Conservation (phyloP, 35 echinoderm and acorn worm genomes). For the Antedon bifida region DNA sequence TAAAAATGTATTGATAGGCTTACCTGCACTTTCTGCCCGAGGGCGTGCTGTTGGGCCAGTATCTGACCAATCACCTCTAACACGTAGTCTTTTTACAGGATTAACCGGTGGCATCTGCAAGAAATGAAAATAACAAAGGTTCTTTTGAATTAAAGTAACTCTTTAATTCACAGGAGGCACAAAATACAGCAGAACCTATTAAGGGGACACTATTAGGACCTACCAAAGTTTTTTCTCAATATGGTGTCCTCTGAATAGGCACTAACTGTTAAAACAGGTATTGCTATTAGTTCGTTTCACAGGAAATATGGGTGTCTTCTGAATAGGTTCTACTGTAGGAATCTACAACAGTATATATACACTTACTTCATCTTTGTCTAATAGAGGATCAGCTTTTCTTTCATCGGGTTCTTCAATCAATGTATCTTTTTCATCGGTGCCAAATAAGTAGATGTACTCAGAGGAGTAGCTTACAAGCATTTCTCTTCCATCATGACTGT, state of each 20-base stretch:
- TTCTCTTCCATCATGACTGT: conserved; percentile 55
- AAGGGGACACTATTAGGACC: too few species aligned
- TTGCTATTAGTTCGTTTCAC: too few species aligned
- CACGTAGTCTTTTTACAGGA: conserved; percentile 81
- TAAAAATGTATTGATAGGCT: background rate
- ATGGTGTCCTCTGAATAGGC: too few species aligned
- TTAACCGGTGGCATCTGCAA: conserved; percentile 39
- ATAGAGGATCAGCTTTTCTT: conserved; percentile 4
- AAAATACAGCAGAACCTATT: too few species aligned
- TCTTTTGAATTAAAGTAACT: too few species aligned
- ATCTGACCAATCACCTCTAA: conserved; percentile 96
- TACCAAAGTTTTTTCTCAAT: too few species aligned
- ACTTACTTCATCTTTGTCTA: conserved; percentile 27
- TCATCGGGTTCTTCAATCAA: background rate
- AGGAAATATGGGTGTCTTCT: too few species aligned
- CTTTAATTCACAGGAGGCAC: too few species aligned
- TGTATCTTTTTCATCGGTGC: conserved; percentile 17
- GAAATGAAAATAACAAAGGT: background rate
- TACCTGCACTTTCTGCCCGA: conserved; percentile 28
- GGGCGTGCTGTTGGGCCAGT: conserved; percentile 94
- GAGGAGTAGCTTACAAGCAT: conserved; percentile 90
- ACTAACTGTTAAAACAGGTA: too few species aligned
- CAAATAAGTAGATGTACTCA: conserved; percentile 85
- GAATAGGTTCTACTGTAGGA: too few species aligned
- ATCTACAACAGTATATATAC: too few species aligned